Base-by-base conservation (phyloP, 2,888 invertebrate species). In the Acholoe squamosa region DNA sequence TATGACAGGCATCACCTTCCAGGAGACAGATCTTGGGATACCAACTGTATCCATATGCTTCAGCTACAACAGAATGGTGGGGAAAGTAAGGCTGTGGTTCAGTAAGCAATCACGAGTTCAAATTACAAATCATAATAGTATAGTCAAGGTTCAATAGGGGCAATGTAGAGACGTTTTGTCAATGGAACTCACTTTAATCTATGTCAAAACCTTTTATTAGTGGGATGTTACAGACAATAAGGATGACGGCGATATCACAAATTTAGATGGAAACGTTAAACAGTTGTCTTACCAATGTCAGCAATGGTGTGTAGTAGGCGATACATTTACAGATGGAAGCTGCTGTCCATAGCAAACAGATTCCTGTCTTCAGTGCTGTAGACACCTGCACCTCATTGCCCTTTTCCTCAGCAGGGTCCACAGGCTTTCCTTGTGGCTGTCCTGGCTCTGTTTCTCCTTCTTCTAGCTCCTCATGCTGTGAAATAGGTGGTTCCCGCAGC, bases 21-120 rank as follows among this genome's bases (percentile, higher is more conserved):
- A 54, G 7, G 92, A 31, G 56, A 89, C 43, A 7, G 77, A 51
- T 71, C 89, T 91, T 0, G 91, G 90, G 22, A 92, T 92, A 19
- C 92, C 92, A 28, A 92, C 25, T 0, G 89, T 71, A 25, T 92
- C 92, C 92, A 92, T 92, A 43, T 92, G 92, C 52, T 91, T 92
- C 77, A 92, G 90, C 92, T 92, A 67, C 22, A 1, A 76, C 14
- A 61, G 22, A 43, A 43, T 43, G 10, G 43, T n/a, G n/a, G n/a
- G n/a, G n/a, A n/a, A n/a, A n/a, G n/a, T n/a, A n/a, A n/a, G n/a
- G n/a, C n/a, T n/a, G n/a, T n/a, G n/a, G n/a, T n/a, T n/a, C n/a
- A 10, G 43, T 10, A 43, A 43, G 10, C 5, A 43, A 43, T 43
- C 43, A 43, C 43, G 3, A 10, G 10, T 7, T 43, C 10, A 43